These are phyloP conservation scores for Rhizoglyphus robini DNA, from an alignment of 1,140 invertebrate species.

Conservation along the genomic window DNA sequence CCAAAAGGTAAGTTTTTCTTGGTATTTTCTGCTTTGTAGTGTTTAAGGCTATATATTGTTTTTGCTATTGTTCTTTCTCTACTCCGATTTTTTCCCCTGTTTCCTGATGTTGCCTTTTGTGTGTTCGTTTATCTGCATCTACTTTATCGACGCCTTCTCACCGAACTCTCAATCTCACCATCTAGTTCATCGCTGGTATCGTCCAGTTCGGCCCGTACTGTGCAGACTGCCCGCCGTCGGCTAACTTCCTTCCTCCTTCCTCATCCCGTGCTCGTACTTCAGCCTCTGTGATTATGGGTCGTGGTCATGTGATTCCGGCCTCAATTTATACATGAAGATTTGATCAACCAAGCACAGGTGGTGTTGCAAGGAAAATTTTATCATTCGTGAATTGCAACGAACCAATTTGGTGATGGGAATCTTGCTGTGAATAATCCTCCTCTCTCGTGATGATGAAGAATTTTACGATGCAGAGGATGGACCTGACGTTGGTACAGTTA, in stretches of 20 bases:
- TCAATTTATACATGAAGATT: constrained; percentile 89
- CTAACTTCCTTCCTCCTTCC: constrained; percentile 60
- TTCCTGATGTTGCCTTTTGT: not conserved
- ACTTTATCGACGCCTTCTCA: not conserved
- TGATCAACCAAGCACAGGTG: constrained; percentile 44
- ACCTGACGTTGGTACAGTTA: too few relatives aligned
- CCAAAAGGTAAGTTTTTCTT: constrained; percentile 31
- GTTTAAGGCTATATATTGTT: not conserved
- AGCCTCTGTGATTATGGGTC: constrained; percentile 70
- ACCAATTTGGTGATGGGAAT: constrained; percentile 86
- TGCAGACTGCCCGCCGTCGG: constrained; percentile 36
- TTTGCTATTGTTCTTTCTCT: not conserved
- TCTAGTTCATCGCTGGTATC: too few relatives aligned
- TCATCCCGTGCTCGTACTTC: constrained; percentile 36
- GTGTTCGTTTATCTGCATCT: too few relatives aligned
- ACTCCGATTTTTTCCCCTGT: not conserved
- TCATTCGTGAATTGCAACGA: constrained; percentile 92
- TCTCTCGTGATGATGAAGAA: constrained; percentile 96
- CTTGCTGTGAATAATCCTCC: constrained; percentile 95
- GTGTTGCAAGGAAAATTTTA: constrained; percentile 71
- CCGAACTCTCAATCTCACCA: constrained; percentile 15
- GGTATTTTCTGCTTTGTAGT: not conserved
- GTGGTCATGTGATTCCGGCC: constrained; percentile 67
- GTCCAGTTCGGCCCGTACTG: constrained; percentile 13
- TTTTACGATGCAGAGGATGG: constrained; percentile 77